Base-by-base conservation (phyloP, 2,888 invertebrate genomes). In the Pristionchus exspectatus region DNA sequence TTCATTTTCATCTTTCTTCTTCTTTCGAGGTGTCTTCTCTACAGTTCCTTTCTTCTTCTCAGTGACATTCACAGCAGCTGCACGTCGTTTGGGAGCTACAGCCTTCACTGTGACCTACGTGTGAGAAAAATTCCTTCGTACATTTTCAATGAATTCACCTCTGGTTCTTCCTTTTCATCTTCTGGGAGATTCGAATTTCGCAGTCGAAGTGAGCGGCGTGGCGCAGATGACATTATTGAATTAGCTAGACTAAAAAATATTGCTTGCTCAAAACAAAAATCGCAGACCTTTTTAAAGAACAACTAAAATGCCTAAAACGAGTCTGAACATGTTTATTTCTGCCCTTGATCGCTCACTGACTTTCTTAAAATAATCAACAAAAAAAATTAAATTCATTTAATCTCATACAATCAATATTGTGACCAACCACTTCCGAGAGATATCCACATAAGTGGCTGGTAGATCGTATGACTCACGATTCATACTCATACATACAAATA, bases 201-300 rank as follows among this genome's bases (percentile, higher is more conserved):
- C n/a, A 81, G n/a, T 50, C 81, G 81, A 81, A 81, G 81, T 27
- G 81, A 81, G 10, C 81, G 81, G n/a, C 81, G 81, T 16, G 81
- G 81, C 4, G 81, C 81, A 54, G 81, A 50, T 24, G 81, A 81
- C 81, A 81, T 81, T 81, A n/a, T 10, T 44, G 81, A 81, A n/a
- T 5, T 16, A 72, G 24, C 30, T 72, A 33, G 54, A 50, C 14
- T 16, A 54, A n/a, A n/a, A 81, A 50, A 54, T 44, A 74, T 10
- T 21, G 27, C 16, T 27, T 21, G 24, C n/a, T 81, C 5, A 2
- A 74, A 74, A 33, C 72, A 16, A 18, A 18, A 56, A 4, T 56
- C 7, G 18, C 24, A 21, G 59, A 1, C 59, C 59, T n/a, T 63
- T n/a, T 21, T 1, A 63, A 63, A 63, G 24, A 63, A 77, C 24